Evolutionary conservation across 1,140 invertebrate species (phyloP).

Genomic region (Zaprionus ornatus): DNA sequence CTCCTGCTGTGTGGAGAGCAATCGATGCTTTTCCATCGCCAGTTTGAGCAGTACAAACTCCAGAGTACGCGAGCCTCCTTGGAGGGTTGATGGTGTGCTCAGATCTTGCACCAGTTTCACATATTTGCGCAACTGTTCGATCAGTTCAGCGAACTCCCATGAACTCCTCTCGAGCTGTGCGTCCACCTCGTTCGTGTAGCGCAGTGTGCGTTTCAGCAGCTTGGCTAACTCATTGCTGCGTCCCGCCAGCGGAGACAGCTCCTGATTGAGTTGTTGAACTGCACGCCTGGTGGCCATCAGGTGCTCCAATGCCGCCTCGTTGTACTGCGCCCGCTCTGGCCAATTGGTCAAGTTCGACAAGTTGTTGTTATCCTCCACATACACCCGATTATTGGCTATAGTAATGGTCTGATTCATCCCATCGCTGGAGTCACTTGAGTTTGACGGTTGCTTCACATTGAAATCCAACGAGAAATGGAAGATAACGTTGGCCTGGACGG

Average conservation of each 20-base stretch:
- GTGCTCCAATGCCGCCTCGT: constrained; percentile 27
- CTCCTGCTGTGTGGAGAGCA: constrained; percentile 43
- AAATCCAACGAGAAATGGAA: constrained; percentile 67
- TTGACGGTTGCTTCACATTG: constrained; percentile 47
- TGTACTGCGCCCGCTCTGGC: constrained; percentile 40
- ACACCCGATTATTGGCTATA: constrained; percentile 50
- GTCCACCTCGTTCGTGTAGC: constrained; percentile 66
- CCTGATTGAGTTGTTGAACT: constrained; percentile 55
- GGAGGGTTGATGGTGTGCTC: constrained; percentile 18
- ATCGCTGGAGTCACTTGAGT: constrained; percentile 31
- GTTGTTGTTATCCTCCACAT: constrained; percentile 42
- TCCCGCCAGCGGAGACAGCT: constrained; percentile 59
- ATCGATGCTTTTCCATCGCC: constrained; percentile 56
- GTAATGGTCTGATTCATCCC: constrained; percentile 53
- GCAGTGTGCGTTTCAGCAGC: constrained; percentile 57
- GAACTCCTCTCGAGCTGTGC: constrained; percentile 31
- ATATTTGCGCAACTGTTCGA: constrained; percentile 59
- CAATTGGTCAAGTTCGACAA: constrained; percentile 9
- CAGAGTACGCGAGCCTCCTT: constrained; percentile 50
- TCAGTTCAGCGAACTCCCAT: constrained; percentile 36
- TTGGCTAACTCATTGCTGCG: constrained; percentile 62
- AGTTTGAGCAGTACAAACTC: constrained; percentile 68
- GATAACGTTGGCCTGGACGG: constrained; percentile 47
- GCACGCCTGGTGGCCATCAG: constrained; percentile 29
- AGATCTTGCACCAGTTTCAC: constrained; percentile 48